Evolutionary conservation across 2,797 vertebrate genomes (phyloP).

Genomic region (Rhinogobio ventralis): DNA sequence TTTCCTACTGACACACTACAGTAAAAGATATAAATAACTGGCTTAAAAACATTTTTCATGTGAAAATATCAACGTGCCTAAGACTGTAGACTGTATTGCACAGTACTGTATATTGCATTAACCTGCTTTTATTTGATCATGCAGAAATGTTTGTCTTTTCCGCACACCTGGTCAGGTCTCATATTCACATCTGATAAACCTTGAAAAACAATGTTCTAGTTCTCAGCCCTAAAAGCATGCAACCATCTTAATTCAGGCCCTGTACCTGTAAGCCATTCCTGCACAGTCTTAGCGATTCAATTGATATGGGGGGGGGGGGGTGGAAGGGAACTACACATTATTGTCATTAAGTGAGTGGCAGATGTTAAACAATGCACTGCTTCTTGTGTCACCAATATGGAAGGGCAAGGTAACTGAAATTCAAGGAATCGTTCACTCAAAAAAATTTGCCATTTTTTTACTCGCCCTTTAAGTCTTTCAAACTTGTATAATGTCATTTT

Average conservation of each 20-base stretch:
- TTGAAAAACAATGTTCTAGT: not conserved
- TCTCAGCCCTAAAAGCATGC: not conserved
- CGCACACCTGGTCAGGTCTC: slow-evolving; percentile 7
- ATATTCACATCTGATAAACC: slow-evolving; percentile 2
- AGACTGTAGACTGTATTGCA: too few species aligned
- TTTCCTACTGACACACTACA: too few species aligned
- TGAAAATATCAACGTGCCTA: too few species aligned
- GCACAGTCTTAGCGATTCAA: not conserved
- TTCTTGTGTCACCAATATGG: not conserved
- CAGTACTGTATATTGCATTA: too few species aligned
- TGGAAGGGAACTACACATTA: not conserved
- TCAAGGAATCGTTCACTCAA: not conserved
- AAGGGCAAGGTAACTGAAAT: not conserved
- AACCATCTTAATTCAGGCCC: not conserved
- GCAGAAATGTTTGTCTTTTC: slow-evolving; percentile 26
- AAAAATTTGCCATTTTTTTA: not conserved
- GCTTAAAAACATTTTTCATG: too few species aligned
- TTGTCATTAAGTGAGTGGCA: not conserved
- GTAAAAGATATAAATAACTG: too few species aligned
- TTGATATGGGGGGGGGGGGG: too few species aligned
- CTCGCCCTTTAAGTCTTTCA: not conserved
- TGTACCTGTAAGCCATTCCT: not conserved
- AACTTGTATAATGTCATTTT: not conserved
- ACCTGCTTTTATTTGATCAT: not conserved
- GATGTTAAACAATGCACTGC: too few species aligned